Evolutionary conservation across 2,797 vertebrate genomes (phyloP).

Genomic region (Dipus sagitta): DNA sequence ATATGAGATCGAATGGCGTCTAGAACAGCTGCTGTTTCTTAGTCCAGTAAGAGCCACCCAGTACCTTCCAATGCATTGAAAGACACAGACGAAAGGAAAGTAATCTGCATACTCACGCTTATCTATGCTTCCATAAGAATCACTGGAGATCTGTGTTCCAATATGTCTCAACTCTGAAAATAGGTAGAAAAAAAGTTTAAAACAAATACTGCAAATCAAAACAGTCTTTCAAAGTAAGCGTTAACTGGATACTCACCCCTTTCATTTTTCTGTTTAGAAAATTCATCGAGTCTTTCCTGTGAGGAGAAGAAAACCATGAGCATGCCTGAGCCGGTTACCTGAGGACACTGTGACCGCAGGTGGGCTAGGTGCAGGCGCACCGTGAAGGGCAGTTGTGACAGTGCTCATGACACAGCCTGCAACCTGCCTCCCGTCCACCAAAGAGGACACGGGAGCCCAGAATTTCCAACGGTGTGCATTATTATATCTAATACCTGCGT

Average conservation of each 20-base stretch:
- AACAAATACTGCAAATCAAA: slow-evolving; percentile 42
- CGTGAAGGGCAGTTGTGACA: fast-evolving
- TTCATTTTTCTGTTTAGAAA: slow-evolving; percentile 88
- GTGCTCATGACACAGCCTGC: fast-evolving
- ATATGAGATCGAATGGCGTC: not conserved
- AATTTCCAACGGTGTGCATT: not conserved
- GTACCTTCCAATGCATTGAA: not conserved
- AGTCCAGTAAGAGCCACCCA: not conserved
- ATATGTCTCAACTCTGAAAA: slow-evolving; percentile 89
- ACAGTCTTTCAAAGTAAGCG: slow-evolving; percentile 41
- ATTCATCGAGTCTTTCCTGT: slow-evolving; percentile 90
- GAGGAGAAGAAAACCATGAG: not conserved
- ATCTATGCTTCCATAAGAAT: slow-evolving; percentile 89
- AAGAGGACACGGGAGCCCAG: not conserved
- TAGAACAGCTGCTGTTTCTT: not conserved
- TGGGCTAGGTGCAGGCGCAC: fast-evolving
- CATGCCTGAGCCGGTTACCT: too few relatives aligned
- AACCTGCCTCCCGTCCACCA: fast-evolving
- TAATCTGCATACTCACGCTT: slow-evolving; percentile 90
- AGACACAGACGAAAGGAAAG: not conserved
- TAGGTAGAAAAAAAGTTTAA: not conserved
- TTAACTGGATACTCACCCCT: slow-evolving; percentile 90
- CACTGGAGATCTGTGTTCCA: slow-evolving; percentile 90
- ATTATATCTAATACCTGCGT: slow-evolving; percentile 86
- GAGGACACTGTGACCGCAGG: fast-evolving